Base-by-base conservation (phyloP, 2,113 vertebrate genomes). In the Coptodon rendalli region DNA sequence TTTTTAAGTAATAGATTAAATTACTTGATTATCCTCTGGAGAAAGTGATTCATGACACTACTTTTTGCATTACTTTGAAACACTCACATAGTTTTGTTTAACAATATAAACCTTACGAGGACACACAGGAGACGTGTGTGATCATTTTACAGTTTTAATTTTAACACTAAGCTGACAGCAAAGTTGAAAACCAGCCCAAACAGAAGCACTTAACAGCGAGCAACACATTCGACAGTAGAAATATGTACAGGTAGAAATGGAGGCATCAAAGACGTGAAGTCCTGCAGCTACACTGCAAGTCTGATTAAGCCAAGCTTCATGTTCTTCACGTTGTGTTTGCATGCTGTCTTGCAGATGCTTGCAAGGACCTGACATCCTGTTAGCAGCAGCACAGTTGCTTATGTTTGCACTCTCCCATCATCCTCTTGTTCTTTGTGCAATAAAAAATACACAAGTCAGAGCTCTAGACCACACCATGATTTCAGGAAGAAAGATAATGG, bases 161-260 rank as follows among this genome's bases (percentile, higher is more conserved):
- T 13, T 68, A 68, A 38, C 34, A 68, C 63, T n/a, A n/a, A 63
- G 59, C 17, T 36, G 9, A n/a, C 59, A 36, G 34, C 9, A 38
- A 66, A 66, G 34, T 38, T 38, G 61, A 66, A 66, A 66, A 66
- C 4, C 61, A 66, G 61, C 31, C 19, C 61, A 66, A 22, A 66
- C 6, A 38, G 61, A 3, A 0, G 59, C 61, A n/a, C 61, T 5
- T 38, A 36, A 38, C 10, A 38, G 34, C 6, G 3, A 22, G 8
- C 61, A 13, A n/a, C 61, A 68, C 59, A 36, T 63, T 63, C 2
- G 3, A 63, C 61, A 38, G 59, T 7, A 63, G 31, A 63, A 63
- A 36, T 36, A n/a, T 63, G 59, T 2, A 63, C 6, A 19, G 17
- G 2, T 36, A 12, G 59, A 63, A 36, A 63, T 36, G 3, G 31